phyloP scores from a whole-genome alignment of 2,888 invertebrate genomes.

The Axea sp. region DNA sequence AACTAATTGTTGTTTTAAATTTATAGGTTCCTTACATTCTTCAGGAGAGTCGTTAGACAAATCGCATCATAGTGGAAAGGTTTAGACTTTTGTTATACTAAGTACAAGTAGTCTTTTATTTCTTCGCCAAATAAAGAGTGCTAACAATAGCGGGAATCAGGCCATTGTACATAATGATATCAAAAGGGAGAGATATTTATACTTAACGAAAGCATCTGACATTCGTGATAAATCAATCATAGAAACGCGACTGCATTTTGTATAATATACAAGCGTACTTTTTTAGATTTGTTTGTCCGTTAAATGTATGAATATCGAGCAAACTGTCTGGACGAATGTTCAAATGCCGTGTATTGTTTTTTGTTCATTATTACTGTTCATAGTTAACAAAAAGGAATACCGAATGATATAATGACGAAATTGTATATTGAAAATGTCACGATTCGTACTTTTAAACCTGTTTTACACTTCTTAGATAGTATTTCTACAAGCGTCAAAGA shows the following conservation, averaged over 20 bases:
- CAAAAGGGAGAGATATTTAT: conserved; percentile 34
- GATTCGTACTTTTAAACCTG: conserved; percentile 27
- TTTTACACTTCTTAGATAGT: conserved; percentile 60
- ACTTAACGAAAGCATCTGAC: conserved; percentile 16
- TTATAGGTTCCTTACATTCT: conserved; percentile 78
- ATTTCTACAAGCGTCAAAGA: conserved; percentile 53
- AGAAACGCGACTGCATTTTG: conserved; percentile 52
- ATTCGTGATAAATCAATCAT: conserved; percentile 39
- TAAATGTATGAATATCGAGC: conserved; percentile 45
- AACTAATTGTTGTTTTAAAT: conserved; percentile 12
- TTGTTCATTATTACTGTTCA: conserved; percentile 33
- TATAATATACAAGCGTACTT: conserved; percentile 52
- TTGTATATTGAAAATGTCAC: conserved; percentile 47
- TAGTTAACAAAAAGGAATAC: conserved; percentile 27
- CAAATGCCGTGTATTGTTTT: conserved; percentile 11
- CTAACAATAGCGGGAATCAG: conserved; percentile 32
- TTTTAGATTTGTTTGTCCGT: conserved; percentile 46
- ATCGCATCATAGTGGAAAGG: conserved; percentile 75
- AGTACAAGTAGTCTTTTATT: conserved; percentile 33
- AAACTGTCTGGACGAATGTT: conserved; percentile 30
- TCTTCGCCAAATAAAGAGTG: conserved; percentile 43
- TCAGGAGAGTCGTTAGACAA: conserved; percentile 78
- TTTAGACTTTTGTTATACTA: conserved; percentile 70
- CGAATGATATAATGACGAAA: conserved; percentile 35
- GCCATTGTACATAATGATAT: conserved; percentile 52